Percentiles rank a stretch among this genome's conserved stretches.
These are phyloP conservation scores for Oxyteleia sp. DNA, from an alignment of 2,888 invertebrate genomes.

Conservation along the genomic window DNA sequence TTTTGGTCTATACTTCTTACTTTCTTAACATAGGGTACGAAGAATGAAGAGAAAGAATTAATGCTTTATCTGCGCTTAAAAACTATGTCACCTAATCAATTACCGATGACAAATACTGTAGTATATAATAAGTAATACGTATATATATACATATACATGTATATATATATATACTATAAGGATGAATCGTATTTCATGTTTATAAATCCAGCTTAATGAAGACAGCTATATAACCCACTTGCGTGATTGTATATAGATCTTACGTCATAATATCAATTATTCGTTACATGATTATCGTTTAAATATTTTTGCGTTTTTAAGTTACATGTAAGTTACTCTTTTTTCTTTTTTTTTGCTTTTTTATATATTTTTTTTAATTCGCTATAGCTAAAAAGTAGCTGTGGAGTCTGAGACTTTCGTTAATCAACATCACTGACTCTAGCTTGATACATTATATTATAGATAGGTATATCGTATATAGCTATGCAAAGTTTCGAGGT, in stretches of 20 bases:
- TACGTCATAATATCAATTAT: slow-evolving; percentile 42
- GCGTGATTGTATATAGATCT: slow-evolving; percentile 30
- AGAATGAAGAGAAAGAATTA: slow-evolving; percentile 58
- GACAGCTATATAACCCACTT: slow-evolving; percentile 32
- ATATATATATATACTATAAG: too few relatives aligned
- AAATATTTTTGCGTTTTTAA: slow-evolving; percentile 1
- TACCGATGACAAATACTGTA: slow-evolving; percentile 49
- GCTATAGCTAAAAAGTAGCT: slow-evolving; percentile 41
- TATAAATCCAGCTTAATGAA: slow-evolving; percentile 53
- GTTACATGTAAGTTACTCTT: slow-evolving; percentile 9
- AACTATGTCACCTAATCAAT: slow-evolving; percentile 49
- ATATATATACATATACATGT: too few relatives aligned
- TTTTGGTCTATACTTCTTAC: slow-evolving; percentile 35
- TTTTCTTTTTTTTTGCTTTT: slow-evolving; percentile 22
- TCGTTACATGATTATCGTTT: slow-evolving; percentile 32
- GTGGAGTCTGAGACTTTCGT: slow-evolving; percentile 38
- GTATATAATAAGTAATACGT: slow-evolving; percentile 36
- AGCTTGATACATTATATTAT: slow-evolving; percentile 49
- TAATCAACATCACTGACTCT: slow-evolving; percentile 48
- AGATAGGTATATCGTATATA: slow-evolving; percentile 45
- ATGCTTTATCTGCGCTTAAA: slow-evolving; percentile 60
- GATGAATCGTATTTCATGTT: slow-evolving; percentile 46
- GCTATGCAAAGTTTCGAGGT: slow-evolving; percentile 51
- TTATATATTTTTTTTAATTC: slow-evolving; percentile 3
- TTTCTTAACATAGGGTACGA: slow-evolving; percentile 33